Base-by-base conservation (phyloP, 2,797 vertebrate species). In the Emydoidea blandingii region DNA sequence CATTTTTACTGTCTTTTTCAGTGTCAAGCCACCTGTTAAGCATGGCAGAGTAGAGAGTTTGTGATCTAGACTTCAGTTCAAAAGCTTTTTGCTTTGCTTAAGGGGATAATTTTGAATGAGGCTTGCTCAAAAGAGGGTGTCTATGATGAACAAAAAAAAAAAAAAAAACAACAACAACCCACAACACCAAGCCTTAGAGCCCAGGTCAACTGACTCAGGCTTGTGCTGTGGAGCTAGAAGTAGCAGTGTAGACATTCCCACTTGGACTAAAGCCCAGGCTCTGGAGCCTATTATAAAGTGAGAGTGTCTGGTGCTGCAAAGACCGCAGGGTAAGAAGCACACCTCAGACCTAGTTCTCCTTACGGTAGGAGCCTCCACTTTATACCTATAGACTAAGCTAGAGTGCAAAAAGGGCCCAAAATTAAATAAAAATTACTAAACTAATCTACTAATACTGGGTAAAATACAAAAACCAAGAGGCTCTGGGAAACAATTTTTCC, bases 151-250 rank as follows among this genome's bases (percentile, higher is more conserved):
- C 1, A 16, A 86, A 44, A 79, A 56, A 21, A 4, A 5, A 44
- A 34, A 16, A 86, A 44, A 79, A 56, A 21, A 4, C n/a, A n/a
- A n/a, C n/a, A 5, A 44, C 27, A 2, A 0, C 2, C 1, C 6
- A 8, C 31, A 16, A 44, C n/a, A 81, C 34, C 6, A 3, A 68
- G 65, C n/a, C 34, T 37, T n/a, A 68, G 8, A 37, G 16, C 34
- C n/a, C 16, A 19, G n/a, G n/a, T 37, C n/a, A 68, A 68, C 34
- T 37, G 18, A 19, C 65, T 19, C n/a, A 68, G 65, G 34, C n/a
- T 68, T 68, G 16, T 34, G 31, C 59, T n/a, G 14, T 18, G 7
- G 31, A 31, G 12, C 57, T 59, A 31, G 27, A 29, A 31, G 29
- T n/a, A 65, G 59, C 15, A 16, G 6, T 34, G 31, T n/a, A 65